Base-by-base conservation (phyloP, 1,140 invertebrate species). In the Heliconius melpomene region DNA sequence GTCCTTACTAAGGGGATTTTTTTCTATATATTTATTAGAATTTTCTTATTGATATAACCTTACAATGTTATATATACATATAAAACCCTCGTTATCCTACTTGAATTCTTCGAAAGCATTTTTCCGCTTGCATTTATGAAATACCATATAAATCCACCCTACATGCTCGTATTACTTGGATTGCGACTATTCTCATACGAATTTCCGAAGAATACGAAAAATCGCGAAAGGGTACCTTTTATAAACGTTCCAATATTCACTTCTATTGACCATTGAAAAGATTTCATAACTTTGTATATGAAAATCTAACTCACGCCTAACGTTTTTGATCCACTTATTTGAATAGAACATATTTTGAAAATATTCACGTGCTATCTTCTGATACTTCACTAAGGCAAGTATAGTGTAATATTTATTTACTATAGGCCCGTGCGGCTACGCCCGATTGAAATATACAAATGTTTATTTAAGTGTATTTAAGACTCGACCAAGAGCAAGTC, bases 51-150 rank as follows among this genome's bases (percentile, higher is more conserved):
- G 5, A 18, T 52, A 52, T n/a, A n/a, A n/a, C 20, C 2, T 57
- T 9, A 57, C n/a, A 57, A 7, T 57, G n/a, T 3, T 57, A n/a
- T n/a, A n/a, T 57, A 8, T 1, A 16, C 5, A 18, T 23, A 23
- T 29, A 2, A 29, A 66, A 5, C 5, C 1, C 26, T 66, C 60
- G 60, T 66, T 66, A 66, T 66, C 60, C 5, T 29, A 26, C 26
- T 66, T 26, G 60, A 26, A 66, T 18, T 13, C 60, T 66, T 66
- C 9, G 26, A 29, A 66, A 66, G 60, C 23, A 66, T 66, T 66
- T 66, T 66, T 66, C 60, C 23, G 26, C 60, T 26, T 66, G 60
- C 60, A 66, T 66, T 66, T 66, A 66, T 57, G 54, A 57, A 57
- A 57, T 66, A 66, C 26, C 60, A 16, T 66, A 66, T 66, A 29